A percentile compares a stretch with the other conserved stretches of the same genome.
Evolutionary conservation across 2,797 vertebrate species (phyloP).

Genomic region (Limosa lapponica): DNA sequence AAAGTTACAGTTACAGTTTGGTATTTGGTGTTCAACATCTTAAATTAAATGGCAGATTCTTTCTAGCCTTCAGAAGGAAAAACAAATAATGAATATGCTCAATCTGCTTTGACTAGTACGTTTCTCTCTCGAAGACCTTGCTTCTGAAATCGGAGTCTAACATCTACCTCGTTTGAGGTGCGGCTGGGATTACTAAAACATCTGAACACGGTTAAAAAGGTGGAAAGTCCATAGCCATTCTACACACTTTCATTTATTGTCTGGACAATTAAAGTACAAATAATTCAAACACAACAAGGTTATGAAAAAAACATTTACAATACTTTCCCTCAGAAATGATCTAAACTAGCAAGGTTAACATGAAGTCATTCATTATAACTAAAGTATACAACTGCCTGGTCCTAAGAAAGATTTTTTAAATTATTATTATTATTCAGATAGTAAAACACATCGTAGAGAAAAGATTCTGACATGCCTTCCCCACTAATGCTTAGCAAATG

Average conservation of each 20-base stretch:
- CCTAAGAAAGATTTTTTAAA: slow-evolving; percentile 91
- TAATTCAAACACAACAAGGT: slow-evolving; percentile 99
- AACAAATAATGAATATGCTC: slow-evolving; percentile 49
- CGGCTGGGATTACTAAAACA: slow-evolving; percentile 70
- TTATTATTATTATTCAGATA: slow-evolving; percentile 96
- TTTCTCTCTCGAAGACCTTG: slow-evolving; percentile 49
- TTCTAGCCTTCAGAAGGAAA: slow-evolving; percentile 28
- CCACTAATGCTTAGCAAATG: slow-evolving; percentile 89
- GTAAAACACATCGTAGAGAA: slow-evolving; percentile 98
- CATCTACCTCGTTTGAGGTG: slow-evolving; percentile 42
- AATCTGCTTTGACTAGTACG: slow-evolving; percentile 23
- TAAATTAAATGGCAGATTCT: slow-evolving; percentile 20
- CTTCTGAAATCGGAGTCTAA: slow-evolving; percentile 32
- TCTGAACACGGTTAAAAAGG: slow-evolving; percentile 82
- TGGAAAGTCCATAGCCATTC: slow-evolving; percentile 88
- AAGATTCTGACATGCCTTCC: slow-evolving; percentile 96
- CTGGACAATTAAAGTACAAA: slow-evolving; percentile 99
- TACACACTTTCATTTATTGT: slow-evolving; percentile 99
- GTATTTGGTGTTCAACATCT: slow-evolving; percentile 46
- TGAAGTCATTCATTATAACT: slow-evolving; percentile 99
- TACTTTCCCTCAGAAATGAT: slow-evolving; percentile 99
- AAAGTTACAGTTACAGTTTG: slow-evolving; percentile 46
- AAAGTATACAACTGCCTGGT: slow-evolving; percentile 97
- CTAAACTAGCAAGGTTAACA: slow-evolving; percentile 99
- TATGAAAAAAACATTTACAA: slow-evolving; percentile 99